Conservation (phyloP, 2,113 vertebrate genomes). For the Urocolius indicus region DNA sequence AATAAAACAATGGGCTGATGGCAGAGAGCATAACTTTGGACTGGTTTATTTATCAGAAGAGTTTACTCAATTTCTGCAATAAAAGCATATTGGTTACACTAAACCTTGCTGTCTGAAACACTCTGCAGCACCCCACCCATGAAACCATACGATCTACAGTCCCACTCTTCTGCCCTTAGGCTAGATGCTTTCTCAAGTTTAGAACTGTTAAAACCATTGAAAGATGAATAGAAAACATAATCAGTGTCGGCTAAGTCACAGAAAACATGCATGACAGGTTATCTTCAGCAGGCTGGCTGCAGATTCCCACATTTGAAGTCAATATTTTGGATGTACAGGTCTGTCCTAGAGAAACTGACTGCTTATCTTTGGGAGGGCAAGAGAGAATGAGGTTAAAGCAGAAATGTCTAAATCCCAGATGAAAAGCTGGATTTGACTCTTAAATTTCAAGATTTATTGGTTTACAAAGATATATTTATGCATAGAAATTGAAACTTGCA, state of each 20-base stretch:
- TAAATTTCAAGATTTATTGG: not conserved
- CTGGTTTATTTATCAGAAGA: not conserved
- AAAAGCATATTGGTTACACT: not conserved
- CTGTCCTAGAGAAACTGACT: not conserved
- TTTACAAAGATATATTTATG: not conserved
- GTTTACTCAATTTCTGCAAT: not conserved
- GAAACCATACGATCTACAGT: slow-evolving; percentile 3
- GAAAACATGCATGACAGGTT: not conserved
- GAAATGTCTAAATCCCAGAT: not conserved
- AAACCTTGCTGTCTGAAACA: not conserved
- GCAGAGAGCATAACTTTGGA: not conserved
- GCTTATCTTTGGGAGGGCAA: not conserved
- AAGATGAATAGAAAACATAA: slow-evolving; percentile 22
- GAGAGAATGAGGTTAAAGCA: not conserved
- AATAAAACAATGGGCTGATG: not conserved
- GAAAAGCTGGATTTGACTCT: not conserved
- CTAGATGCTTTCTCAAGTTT: slow-evolving; percentile 37
- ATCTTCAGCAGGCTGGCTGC: not conserved
- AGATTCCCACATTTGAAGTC: slow-evolving; percentile 4
- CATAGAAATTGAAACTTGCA: not conserved
- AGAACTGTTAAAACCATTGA: slow-evolving; percentile 7
- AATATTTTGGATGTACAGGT: not conserved
- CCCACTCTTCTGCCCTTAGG: slow-evolving; percentile 18
- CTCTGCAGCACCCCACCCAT: not conserved
- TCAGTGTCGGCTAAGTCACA: not conserved